Evolutionary conservation across 2,888 invertebrate genomes (phyloP).

Genomic region (Spatulosminthurus flaviceps): DNA sequence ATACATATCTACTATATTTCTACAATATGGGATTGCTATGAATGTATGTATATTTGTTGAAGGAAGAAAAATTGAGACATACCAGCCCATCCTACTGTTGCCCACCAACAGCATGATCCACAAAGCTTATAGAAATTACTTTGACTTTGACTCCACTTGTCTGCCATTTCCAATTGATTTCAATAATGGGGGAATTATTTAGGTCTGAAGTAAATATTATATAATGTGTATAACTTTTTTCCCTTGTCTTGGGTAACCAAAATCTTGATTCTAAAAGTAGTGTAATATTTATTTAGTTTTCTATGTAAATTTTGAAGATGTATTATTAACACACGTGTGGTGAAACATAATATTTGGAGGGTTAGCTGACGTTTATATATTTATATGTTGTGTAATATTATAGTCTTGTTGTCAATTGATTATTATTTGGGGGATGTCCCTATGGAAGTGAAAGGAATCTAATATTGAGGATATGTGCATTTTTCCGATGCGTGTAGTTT

Average conservation of each 20-base stretch:
- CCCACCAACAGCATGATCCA: slow-evolving; percentile 45
- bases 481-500: too few relatives aligned
- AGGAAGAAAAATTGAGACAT: slow-evolving; percentile 31
- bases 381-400: background rate
- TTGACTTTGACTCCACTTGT: slow-evolving; percentile 32
- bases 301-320: too few relatives aligned
- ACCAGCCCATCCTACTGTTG: slow-evolving; percentile 48
- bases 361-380: background rate
- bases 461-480: too few relatives aligned
- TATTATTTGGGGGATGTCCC: too few relatives aligned
- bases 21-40: too few relatives aligned
- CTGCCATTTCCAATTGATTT: slow-evolving; percentile 6
- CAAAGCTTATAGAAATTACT: slow-evolving; percentile 40
- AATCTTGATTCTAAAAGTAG: too few relatives aligned
- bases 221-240: background rate
- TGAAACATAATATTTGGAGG: too few relatives aligned
- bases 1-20: too few relatives aligned
- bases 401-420: slow-evolving; percentile 10
- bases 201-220: background rate
- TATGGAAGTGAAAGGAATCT: too few relatives aligned
- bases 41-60: background rate
- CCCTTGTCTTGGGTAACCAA: background rate
- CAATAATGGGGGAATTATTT: too few relatives aligned
- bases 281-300: too few relatives aligned
- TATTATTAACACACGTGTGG: too few relatives aligned